Percentiles rank a stretch among this genome's conserved stretches.
Conservation (phyloP, 2,113 vertebrate genomes). For the Tor tambroides region DNA sequence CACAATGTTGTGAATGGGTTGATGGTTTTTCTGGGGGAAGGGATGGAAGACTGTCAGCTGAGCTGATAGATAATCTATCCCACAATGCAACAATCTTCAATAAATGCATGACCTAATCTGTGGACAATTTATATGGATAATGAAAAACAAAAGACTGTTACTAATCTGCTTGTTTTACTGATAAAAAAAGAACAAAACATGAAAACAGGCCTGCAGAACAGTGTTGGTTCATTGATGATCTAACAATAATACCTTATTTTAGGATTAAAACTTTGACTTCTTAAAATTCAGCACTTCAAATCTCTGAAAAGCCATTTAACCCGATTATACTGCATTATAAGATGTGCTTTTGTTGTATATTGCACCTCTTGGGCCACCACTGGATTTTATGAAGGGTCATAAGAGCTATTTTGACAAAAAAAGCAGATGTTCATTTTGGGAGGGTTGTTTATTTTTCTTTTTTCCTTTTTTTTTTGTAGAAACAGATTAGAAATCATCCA, state of each 20-base stretch:
- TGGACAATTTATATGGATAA: slow-evolving; percentile 7
- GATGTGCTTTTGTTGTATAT: slow-evolving; percentile 65
- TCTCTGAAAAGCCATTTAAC: slow-evolving; percentile 64
- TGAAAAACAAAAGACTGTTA: neutral
- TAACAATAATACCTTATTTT: slow-evolving; percentile 64
- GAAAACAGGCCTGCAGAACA: slow-evolving; percentile 53
- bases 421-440: slow-evolving; percentile 71
- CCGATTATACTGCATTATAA: too few species aligned
- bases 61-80: slow-evolving; percentile 1
- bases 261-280: slow-evolving; percentile 65
- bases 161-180: neutral
- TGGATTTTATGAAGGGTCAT: slow-evolving; percentile 64
- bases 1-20: neutral
- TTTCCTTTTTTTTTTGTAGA: too few species aligned
- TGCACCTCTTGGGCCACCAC: slow-evolving; percentile 57
- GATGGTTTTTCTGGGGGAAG: neutral
- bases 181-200: slow-evolving; percentile 14
- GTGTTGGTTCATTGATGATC: slow-evolving; percentile 60
- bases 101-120: neutral
- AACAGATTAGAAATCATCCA: slow-evolving; percentile 61
- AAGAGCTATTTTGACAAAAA: slow-evolving; percentile 71
- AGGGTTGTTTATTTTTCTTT: slow-evolving; percentile 66
- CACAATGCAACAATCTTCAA: neutral
- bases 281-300: slow-evolving; percentile 62
- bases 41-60: neutral